Conservation (phyloP, 2,113 vertebrate genomes). For the Oreochromis aureus region DNA sequence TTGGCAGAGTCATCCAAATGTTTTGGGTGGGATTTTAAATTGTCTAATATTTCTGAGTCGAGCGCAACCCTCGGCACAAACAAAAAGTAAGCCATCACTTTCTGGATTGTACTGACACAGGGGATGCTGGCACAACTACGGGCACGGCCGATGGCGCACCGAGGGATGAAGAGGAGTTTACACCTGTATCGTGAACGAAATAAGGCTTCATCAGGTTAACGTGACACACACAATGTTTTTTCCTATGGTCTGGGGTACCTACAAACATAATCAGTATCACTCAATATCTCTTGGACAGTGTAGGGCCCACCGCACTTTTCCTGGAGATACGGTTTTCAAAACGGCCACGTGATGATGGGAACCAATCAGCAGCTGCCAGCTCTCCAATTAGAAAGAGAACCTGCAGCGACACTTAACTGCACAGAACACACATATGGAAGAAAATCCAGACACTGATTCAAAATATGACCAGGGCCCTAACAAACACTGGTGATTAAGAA, state of each 20-base stretch:
- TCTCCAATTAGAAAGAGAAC: neutral
- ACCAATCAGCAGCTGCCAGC: neutral
- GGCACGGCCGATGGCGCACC: neutral
- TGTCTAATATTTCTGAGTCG: neutral
- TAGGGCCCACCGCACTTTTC: neutral
- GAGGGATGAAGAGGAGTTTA: neutral
- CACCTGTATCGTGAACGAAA: rapidly evolving
- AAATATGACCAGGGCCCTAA: neutral
- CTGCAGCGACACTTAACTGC: neutral
- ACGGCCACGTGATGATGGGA: neutral
- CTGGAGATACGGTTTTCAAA: neutral
- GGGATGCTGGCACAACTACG: too few species aligned
- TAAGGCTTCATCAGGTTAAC: neutral
- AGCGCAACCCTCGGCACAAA: neutral
- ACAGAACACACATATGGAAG: neutral
- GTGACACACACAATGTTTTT: neutral
- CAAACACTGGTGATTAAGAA: neutral
- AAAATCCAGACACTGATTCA: neutral
- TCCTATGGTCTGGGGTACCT: neutral
- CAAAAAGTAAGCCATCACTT: neutral
- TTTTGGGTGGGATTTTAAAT: neutral
- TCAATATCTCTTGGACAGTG: neutral
- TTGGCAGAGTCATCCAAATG: neutral
- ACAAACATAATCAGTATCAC: neutral
- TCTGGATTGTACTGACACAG: neutral